These are phyloP conservation scores for Brachyhypopomus gauderio DNA, from an alignment of 2,113 vertebrate species.

Conservation along the genomic window DNA sequence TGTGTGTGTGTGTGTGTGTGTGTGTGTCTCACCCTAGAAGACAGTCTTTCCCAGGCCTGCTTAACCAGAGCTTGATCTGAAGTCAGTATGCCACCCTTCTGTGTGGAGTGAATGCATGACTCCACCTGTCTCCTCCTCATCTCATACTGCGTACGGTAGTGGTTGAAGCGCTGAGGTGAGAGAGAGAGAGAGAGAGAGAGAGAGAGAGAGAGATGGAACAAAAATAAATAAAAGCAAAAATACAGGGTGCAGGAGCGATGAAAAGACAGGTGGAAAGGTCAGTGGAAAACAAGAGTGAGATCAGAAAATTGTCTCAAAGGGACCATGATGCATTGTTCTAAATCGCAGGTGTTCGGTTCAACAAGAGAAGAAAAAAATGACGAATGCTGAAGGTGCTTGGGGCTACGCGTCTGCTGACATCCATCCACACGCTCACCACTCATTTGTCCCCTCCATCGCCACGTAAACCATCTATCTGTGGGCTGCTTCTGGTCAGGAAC, in stretches of 20 bases:
- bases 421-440: constrained; percentile 42
- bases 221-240: background rate
- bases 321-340: background rate
- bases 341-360: background rate
- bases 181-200: background rate
- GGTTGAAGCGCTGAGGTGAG: constrained; percentile 83
- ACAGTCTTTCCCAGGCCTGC: constrained; percentile 91
- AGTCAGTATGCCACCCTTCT: constrained; percentile 89
- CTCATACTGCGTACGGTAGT: constrained; percentile 89
- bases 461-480: constrained; percentile 58
- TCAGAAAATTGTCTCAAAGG: background rate
- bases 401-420: constrained; percentile 20
- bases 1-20: background rate
- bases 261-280: background rate
- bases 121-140: constrained; percentile 89
- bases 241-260: background rate
- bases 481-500: constrained; percentile 62
- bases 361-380: background rate
- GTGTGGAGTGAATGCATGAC: constrained; percentile 80
- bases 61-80: constrained; percentile 94
- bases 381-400: constrained; percentile 31
- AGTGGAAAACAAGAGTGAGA: no score
- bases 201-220: background rate
- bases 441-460: constrained; percentile 42
- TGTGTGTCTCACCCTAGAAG: constrained; percentile 79